Conservation (phyloP, 2,113 vertebrate genomes). For the Ciconia stormi region DNA sequence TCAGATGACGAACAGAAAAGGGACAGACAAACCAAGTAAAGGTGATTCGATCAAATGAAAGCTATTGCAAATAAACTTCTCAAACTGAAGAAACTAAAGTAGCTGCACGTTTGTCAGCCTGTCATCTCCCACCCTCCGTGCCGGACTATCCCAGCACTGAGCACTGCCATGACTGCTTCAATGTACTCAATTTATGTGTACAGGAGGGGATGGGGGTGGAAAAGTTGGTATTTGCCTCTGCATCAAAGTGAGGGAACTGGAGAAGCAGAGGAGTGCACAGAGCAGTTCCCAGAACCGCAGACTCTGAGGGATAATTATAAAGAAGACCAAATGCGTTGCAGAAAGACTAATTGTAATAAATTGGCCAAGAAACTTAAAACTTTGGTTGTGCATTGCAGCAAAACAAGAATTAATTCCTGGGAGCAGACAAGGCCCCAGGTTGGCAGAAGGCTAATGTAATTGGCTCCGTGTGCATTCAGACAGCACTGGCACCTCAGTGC, state of each 20-base stretch:
- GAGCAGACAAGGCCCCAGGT: slow-evolving; percentile 20
- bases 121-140: not conserved
- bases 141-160: not conserved
- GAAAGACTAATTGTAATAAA: slow-evolving; percentile 48
- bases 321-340: not conserved
- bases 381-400: slow-evolving; percentile 45
- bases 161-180: not conserved
- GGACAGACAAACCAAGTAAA: not conserved
- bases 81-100: not conserved
- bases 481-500: not conserved
- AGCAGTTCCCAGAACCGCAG: not conserved
- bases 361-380: slow-evolving; percentile 24
- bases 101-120: not conserved
- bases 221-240: not conserved
- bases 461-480: slow-evolving; percentile 42
- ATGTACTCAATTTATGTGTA: not conserved
- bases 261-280: not conserved
- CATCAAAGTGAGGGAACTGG: not conserved
- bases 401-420: slow-evolving; percentile 57
- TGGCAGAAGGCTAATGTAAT: slow-evolving; percentile 54
- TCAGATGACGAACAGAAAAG: not conserved
- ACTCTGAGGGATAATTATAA: not conserved
- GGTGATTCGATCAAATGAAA: not conserved
- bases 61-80: not conserved
- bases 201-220: not conserved